Conservation (phyloP, 2,797 vertebrate species). For the Galago senegalensis region DNA sequence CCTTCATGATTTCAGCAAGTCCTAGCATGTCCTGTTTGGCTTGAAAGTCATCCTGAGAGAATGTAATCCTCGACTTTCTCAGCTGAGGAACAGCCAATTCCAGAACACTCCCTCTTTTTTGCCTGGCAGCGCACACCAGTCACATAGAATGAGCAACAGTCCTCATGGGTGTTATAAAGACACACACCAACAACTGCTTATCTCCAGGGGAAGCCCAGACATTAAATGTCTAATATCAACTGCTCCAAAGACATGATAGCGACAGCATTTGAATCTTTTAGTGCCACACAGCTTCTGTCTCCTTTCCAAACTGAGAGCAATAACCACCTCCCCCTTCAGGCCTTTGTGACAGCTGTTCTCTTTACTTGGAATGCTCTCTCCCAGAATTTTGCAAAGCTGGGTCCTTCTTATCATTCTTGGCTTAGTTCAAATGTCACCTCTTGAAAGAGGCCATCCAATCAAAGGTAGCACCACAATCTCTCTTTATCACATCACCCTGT, state of each 20-base stretch:
- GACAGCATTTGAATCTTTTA: neutral
- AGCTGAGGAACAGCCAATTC: neutral
- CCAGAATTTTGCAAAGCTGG: neutral
- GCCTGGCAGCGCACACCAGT: neutral
- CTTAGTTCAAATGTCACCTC: neutral
- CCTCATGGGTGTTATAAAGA: neutral
- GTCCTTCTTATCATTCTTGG: neutral
- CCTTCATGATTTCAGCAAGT: neutral
- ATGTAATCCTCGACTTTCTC: neutral
- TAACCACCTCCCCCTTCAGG: neutral
- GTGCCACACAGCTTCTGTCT: neutral
- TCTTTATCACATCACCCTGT: neutral
- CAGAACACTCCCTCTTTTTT: neutral
- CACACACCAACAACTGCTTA: neutral
- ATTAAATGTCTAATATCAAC: neutral
- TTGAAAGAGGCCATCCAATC: neutral
- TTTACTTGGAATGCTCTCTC: neutral
- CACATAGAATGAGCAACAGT: neutral
- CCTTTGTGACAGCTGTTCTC: conserved; percentile 6
- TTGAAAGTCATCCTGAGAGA: neutral
- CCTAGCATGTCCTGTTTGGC: neutral
- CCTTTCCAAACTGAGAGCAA: neutral
- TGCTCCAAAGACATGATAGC: neutral
- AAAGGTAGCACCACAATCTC: neutral
- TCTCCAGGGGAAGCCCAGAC: neutral